A percentile compares a stretch with the other conserved stretches of the same genome.
phyloP scores from a whole-genome alignment of 2,888 invertebrate species.

The Tetragonula carbonaria region DNA sequence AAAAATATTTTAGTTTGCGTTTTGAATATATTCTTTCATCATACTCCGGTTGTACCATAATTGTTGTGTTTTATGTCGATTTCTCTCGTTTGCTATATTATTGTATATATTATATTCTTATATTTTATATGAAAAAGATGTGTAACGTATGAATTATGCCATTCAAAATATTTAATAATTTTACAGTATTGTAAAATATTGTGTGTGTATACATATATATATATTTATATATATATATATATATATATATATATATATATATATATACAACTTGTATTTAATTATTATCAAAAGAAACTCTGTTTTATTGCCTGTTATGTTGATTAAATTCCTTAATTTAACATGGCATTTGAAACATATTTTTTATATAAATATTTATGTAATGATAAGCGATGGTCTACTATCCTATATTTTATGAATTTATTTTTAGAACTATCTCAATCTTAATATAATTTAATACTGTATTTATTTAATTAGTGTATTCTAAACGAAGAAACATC shows the following conservation, averaged over 20 bases:
- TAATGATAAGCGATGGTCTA: background rate
- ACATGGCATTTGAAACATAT: background rate
- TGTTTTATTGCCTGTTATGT: background rate
- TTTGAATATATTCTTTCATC: too few relatives aligned
- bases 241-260: background rate
- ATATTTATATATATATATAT: background rate
- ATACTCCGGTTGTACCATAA: background rate
- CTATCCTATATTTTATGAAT: background rate
- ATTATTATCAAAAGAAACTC: background rate
- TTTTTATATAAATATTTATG: background rate
- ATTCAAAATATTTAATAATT: background rate
- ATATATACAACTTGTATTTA: background rate
- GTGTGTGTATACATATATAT: too few relatives aligned
- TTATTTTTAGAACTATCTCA: background rate
- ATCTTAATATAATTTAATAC: background rate
- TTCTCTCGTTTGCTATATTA: background rate
- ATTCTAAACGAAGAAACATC: background rate
- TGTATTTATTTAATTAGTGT: background rate
- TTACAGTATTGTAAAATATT: too few relatives aligned
- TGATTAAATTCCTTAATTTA: background rate
- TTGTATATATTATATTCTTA: too few relatives aligned
- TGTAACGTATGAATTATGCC: background rate
- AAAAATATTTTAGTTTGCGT: background rate
- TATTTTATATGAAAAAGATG: background rate
- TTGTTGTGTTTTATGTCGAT: background rate